These are phyloP conservation scores for Hemiprocne comata DNA, from an alignment of 2,113 vertebrate genomes.

Conservation along the genomic window DNA sequence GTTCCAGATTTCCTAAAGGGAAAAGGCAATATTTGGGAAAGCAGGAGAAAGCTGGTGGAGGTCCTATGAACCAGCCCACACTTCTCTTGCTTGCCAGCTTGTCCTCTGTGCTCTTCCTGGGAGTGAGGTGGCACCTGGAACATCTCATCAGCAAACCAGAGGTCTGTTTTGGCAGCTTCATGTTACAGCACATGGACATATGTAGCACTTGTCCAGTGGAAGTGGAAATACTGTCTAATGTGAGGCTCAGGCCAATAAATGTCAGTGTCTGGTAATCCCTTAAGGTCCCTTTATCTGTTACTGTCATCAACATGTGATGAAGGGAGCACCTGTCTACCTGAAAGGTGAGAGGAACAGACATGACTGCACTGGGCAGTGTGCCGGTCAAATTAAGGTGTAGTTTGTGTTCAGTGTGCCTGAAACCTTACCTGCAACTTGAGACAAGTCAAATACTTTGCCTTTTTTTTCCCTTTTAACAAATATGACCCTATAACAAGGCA, in stretches of 20 bases:
- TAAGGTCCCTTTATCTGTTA: not conserved
- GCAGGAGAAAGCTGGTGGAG: not conserved
- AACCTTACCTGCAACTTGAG: not conserved
- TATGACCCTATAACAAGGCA: not conserved
- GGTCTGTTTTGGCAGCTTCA: not conserved
- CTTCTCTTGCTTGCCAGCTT: not conserved
- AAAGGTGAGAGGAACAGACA: not conserved
- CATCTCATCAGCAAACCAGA: not conserved
- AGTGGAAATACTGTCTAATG: fast-evolving
- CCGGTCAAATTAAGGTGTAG: fast-evolving
- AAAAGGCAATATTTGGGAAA: slow-evolving; percentile 53
- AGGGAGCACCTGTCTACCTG: not conserved
- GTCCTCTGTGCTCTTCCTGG: not conserved
- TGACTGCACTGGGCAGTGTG: fast-evolving
- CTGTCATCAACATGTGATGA: too few species aligned
- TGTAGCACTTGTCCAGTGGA: not conserved
- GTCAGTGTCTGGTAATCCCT: not conserved
- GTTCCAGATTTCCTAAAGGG: slow-evolving; percentile 55
- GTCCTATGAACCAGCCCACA: not conserved
- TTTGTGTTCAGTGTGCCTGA: not conserved
- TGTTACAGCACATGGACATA: fast-evolving
- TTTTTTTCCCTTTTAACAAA: not conserved
- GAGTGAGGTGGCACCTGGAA: not conserved
- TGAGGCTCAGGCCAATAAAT: not conserved
- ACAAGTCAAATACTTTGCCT: not conserved